Conservation (phyloP, 2,888 invertebrate species). For the Sialis lutaria region DNA sequence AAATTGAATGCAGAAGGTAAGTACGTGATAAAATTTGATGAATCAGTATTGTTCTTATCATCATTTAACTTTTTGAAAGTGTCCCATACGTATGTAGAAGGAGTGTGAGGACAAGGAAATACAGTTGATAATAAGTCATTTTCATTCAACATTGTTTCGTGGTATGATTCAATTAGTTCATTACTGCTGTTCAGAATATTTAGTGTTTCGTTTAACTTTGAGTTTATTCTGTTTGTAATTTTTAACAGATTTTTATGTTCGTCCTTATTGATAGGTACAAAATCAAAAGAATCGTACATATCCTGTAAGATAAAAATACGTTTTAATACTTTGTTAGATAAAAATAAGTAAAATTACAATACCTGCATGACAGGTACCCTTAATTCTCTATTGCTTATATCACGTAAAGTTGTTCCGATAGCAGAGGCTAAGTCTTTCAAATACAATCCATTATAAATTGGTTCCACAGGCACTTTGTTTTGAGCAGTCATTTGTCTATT, state of each 20-base stretch:
- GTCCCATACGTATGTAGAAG: slow-evolving; percentile 3
- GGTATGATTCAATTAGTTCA: slow-evolving; percentile 15
- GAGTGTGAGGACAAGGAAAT: slow-evolving; percentile 12
- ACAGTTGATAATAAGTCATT: slow-evolving; percentile 12
- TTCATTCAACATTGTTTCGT: slow-evolving; percentile 10
- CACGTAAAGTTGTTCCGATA: slow-evolving; percentile 17
- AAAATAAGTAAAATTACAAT: slow-evolving; percentile 7
- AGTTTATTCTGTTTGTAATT: slow-evolving; percentile 19
- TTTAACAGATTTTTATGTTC: slow-evolving; percentile 17
- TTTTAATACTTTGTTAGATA: background rate
- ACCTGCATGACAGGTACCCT: slow-evolving; percentile 21
- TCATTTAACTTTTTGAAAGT: slow-evolving; percentile 1
- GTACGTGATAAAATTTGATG: background rate
- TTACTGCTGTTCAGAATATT: slow-evolving; percentile 18
- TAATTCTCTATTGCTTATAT: slow-evolving; percentile 20
- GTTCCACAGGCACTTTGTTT: slow-evolving; percentile 2
- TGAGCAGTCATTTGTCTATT: background rate
- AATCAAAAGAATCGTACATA: slow-evolving; percentile 21
- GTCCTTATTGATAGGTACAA: slow-evolving; percentile 16
- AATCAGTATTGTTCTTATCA: background rate
- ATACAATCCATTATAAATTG: slow-evolving; percentile 12
- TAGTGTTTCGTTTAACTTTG: slow-evolving; percentile 20
- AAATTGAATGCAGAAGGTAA: slow-evolving; percentile 1
- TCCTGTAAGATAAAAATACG: slow-evolving; percentile 15
- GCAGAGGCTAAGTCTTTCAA: slow-evolving; percentile 14